Base-by-base conservation (phyloP, 2,888 invertebrate genomes). In the Dynastes tityus region DNA sequence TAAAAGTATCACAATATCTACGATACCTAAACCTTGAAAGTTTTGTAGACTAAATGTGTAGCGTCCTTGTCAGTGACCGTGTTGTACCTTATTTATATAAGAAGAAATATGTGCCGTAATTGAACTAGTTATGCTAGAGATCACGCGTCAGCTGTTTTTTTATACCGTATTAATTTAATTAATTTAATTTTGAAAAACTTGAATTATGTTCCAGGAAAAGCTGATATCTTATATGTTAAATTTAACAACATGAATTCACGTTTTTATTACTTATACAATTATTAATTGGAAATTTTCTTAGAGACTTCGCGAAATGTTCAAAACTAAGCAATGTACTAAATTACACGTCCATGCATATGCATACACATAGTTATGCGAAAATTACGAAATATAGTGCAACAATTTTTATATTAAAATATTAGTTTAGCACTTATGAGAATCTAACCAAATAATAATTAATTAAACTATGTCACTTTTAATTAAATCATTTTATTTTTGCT, bases 51-150 rank as follows among this genome's bases (percentile, higher is more conserved):
- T 11, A 63, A 63, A 74, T 74, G 13, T 61, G 13, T 27, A 1
- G 27, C 63, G 73, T 40, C 73, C 73, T 74, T 61, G 73, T 61
- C 61, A 74, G 61, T 74, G 73, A 74, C 73, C 73, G 61, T 45
- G 73, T 9, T 74, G 37, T 74, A 45, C 49, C 40, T 61, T 74
- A 45, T 49, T 74, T 61, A 49, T 45, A 22, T 74, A 61, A 32
- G 51, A 11, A 68, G 29, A 51, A 32, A 27, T 68, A 29, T 5
- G 49, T 22, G 40, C 32, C 49, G 22, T 68, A 68, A 51, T 51
- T 68, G n/a, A 11, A n/a, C 5, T n/a, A 55, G 53, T 53, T 11
- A 2, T 53, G n/a, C n/a, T n/a, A n/a, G 6, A 55, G n/a, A 55
- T 55, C 55, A 55, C 55, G 55, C n/a, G 55, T 45, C 45, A 11